Evolutionary conservation across 2,888 invertebrate genomes (phyloP).

Genomic region (Colletes collaris): DNA sequence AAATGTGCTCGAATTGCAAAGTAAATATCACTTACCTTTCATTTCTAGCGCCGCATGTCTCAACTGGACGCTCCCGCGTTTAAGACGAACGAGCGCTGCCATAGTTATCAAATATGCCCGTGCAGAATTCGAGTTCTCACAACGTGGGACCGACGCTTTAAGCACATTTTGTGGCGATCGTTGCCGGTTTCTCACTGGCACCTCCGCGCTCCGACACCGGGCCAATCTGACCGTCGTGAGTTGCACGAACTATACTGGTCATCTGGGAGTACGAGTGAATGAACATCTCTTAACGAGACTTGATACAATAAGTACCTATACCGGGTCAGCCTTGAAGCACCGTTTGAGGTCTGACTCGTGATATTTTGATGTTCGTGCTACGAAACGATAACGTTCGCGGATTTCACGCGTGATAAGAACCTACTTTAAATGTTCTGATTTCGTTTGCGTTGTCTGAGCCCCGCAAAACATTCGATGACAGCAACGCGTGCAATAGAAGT

Average conservation of each 20-base stretch:
- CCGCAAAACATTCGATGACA: background rate
- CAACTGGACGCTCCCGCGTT: conserved; percentile 85
- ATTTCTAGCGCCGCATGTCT: conserved; percentile 85
- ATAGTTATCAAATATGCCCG: conserved; percentile 67
- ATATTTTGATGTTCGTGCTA: conserved; percentile 44
- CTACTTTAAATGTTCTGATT: background rate
- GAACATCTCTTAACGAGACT: conserved; percentile 81
- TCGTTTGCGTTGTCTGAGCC: background rate
- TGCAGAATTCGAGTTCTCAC: conserved; percentile 52
- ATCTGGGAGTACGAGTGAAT: conserved; percentile 67
- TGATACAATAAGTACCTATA: conserved; percentile 83
- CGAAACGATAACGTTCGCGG: conserved; percentile 42
- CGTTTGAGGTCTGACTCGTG: conserved; percentile 69
- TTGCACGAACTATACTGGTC: conserved; percentile 63
- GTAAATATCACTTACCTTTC: conserved; percentile 80
- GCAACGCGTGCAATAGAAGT: too few species aligned
- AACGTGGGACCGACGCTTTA: conserved; percentile 42
- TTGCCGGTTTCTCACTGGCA: conserved; percentile 15
- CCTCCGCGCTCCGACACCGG: conserved; percentile 24
- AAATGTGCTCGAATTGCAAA: too few species aligned
- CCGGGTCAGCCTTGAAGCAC: conserved; percentile 79
- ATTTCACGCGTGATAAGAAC: conserved; percentile 40
- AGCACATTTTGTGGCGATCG: conserved; percentile 57
- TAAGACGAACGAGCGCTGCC: conserved; percentile 82
- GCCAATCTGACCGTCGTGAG: conserved; percentile 64